A percentile compares a stretch with the other conserved stretches of the same genome.
phyloP scores from a whole-genome alignment of 2,888 invertebrate genomes.

The Ommatoiulus sabulosus region DNA sequence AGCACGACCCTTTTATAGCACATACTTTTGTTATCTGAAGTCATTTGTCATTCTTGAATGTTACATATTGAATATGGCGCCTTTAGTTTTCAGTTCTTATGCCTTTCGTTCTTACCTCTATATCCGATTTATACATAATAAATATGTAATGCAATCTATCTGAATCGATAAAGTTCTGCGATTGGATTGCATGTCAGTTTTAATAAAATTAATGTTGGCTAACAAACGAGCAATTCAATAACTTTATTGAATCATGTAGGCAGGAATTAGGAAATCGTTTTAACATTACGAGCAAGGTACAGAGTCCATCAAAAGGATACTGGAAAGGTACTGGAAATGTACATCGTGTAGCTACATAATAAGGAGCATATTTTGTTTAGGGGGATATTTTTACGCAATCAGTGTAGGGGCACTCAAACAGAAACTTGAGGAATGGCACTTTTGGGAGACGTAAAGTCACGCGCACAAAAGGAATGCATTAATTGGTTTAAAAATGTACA shows the following conservation, averaged over 20 bases:
- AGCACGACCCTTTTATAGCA: constrained; percentile 20
- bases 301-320: background rate
- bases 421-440: too few species aligned
- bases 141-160: constrained; percentile 7
- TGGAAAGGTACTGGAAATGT: background rate
- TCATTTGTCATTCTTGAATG: constrained; percentile 32
- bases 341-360: background rate
- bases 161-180: background rate
- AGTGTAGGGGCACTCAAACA: too few species aligned
- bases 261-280: background rate
- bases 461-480: too few species aligned
- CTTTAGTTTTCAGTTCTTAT: background rate
- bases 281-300: background rate
- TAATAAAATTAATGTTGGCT: background rate
- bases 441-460: too few species aligned
- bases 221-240: background rate
- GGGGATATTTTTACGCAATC: too few species aligned
- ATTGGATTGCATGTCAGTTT: constrained; percentile 7
- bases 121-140: background rate
- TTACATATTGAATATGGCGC: background rate
- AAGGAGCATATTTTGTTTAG: background rate
- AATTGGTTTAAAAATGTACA: too few species aligned
- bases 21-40: constrained; percentile 39
- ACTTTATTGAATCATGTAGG: background rate
- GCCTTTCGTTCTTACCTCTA: background rate